Evolutionary conservation across 2,797 vertebrate genomes (phyloP).

Genomic region (Platalea minor): DNA sequence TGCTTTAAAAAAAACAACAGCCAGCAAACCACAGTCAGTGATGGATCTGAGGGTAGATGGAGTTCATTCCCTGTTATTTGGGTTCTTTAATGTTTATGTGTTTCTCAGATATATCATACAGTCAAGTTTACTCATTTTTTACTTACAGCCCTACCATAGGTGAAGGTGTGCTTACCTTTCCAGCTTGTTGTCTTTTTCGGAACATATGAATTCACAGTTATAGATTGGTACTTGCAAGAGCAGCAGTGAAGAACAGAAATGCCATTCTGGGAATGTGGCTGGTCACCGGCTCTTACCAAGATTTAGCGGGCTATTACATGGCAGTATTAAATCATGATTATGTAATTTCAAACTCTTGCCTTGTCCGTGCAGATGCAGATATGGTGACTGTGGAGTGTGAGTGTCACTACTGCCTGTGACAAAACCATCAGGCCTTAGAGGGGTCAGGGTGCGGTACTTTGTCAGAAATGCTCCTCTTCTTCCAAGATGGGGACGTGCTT

Average conservation of each 20-base stretch:
- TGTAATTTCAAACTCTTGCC: neutral
- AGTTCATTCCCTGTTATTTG: neutral
- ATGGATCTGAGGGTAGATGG: neutral
- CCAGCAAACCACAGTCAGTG: neutral
- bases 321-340: neutral
- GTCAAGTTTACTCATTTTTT: neutral
- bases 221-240: neutral
- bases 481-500: neutral
- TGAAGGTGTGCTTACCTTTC: neutral
- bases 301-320: neutral
- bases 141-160: neutral
- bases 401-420: neutral
- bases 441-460: neutral
- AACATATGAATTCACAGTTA: neutral
- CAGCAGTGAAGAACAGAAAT: neutral
- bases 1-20: neutral
- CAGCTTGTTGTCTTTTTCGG: neutral
- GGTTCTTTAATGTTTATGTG: neutral
- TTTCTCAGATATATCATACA: neutral
- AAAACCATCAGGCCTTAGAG: neutral
- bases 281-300: neutral
- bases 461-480: neutral
- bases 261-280: neutral
- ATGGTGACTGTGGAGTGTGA: neutral
- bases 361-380: neutral